A percentile compares a stretch with the other conserved stretches of the same genome.
phyloP scores from a whole-genome alignment of 2,113 vertebrate species.

The Chiloscyllium plagiosum region DNA sequence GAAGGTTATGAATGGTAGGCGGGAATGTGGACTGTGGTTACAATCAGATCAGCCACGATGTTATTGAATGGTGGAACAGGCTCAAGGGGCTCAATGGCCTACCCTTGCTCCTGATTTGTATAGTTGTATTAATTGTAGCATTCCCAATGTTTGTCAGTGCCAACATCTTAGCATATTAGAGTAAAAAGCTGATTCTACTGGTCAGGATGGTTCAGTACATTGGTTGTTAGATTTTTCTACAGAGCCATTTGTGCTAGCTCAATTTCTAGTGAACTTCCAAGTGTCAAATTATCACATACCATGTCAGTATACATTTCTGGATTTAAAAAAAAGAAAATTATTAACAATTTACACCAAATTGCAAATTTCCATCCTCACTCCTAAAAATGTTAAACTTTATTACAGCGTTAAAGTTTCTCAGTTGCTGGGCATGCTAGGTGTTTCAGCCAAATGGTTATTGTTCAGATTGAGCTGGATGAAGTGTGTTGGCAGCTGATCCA shows the following conservation, averaged over 20 bases:
- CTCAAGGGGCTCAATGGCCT: too few species aligned
- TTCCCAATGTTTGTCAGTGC: background rate
- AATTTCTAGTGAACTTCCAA: background rate
- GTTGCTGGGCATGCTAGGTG: background rate
- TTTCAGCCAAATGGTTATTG: background rate
- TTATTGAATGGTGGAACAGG: too few species aligned
- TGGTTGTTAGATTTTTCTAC: background rate
- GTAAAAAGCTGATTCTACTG: background rate
- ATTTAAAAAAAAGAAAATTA: background rate
- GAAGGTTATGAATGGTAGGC: too few species aligned
- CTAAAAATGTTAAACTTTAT: background rate
- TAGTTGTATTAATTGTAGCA: background rate
- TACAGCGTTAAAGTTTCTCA: background rate
- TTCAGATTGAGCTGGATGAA: background rate
- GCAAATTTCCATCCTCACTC: background rate
- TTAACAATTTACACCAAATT: background rate
- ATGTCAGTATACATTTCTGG: background rate
- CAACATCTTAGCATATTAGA: background rate
- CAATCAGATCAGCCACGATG: too few species aligned
- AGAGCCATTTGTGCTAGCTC: background rate
- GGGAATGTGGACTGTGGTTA: too few species aligned
- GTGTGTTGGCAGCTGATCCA: background rate
- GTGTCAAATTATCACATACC: background rate
- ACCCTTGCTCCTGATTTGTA: too few species aligned
- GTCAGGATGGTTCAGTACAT: background rate